Conservation (phyloP, 2,888 invertebrate species). For the Trachelus tabidus region DNA sequence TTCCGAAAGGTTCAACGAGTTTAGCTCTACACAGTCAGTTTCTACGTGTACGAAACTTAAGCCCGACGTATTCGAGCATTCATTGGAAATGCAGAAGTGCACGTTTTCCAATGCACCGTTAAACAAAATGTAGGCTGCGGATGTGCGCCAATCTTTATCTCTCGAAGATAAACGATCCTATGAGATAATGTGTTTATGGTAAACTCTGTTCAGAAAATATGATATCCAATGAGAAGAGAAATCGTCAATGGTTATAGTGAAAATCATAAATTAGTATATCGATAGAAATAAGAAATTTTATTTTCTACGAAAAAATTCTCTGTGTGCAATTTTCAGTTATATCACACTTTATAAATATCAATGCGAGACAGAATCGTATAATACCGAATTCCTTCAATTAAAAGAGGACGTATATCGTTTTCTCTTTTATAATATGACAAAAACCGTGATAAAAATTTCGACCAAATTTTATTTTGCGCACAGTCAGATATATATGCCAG, state of each 20-base stretch:
- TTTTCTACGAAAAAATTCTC: background rate
- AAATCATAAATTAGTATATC: background rate
- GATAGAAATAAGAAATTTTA: background rate
- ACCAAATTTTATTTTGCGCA: background rate
- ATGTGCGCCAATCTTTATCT: background rate
- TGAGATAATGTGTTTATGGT: background rate
- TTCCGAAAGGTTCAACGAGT: background rate
- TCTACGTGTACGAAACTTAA: background rate
- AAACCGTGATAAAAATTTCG: background rate
- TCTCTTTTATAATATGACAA: background rate
- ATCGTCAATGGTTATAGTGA: background rate
- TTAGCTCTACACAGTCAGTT: background rate
- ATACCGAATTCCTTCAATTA: background rate
- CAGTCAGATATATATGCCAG: too few relatives aligned
- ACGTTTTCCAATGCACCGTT: background rate
- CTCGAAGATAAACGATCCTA: background rate
- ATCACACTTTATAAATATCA: background rate
- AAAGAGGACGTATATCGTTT: background rate
- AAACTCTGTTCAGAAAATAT: background rate
- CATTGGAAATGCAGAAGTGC: background rate
- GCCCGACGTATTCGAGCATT: background rate
- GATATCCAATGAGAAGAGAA: background rate
- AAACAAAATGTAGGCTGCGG: conserved; percentile 3
- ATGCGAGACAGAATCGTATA: background rate
- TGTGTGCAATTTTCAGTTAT: background rate